These are phyloP conservation scores for Aldrovandia affinis DNA, from an alignment of 2,797 vertebrate species.

Conservation along the genomic window DNA sequence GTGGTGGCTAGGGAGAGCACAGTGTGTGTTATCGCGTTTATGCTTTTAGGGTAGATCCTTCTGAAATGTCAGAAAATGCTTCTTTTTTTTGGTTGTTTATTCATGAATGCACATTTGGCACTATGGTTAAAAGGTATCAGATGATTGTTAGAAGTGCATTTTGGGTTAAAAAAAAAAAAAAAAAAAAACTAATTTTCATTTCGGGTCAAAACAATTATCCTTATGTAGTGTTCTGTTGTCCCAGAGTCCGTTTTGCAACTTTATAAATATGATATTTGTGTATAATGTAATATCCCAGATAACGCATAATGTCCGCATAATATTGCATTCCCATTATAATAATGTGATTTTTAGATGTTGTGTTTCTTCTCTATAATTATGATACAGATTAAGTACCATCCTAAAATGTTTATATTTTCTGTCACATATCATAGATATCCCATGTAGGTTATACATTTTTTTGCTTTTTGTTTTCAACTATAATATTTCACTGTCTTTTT, in stretches of 20 bases:
- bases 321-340: slow-evolving; percentile 10
- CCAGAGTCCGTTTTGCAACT: neutral
- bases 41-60: neutral
- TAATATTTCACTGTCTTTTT: slow-evolving; percentile 1
- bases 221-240: neutral
- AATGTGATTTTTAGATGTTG: neutral
- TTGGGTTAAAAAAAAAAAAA: too few species aligned
- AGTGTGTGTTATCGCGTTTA: neutral
- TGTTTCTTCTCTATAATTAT: slow-evolving; percentile 8
- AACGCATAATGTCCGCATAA: neutral
- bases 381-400: neutral
- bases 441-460: neutral
- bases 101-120: neutral
- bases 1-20: neutral
- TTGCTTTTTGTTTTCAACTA: neutral
- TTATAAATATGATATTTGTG: neutral
- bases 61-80: neutral
- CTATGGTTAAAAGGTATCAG: neutral
- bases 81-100: neutral
- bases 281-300: neutral
- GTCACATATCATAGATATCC: neutral
- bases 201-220: neutral
- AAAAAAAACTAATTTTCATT: too few species aligned
- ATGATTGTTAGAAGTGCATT: neutral
- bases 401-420: neutral